phyloP scores from a whole-genome alignment of 2,113 vertebrate genomes.

The Rhinolophus ferrumequinum region DNA sequence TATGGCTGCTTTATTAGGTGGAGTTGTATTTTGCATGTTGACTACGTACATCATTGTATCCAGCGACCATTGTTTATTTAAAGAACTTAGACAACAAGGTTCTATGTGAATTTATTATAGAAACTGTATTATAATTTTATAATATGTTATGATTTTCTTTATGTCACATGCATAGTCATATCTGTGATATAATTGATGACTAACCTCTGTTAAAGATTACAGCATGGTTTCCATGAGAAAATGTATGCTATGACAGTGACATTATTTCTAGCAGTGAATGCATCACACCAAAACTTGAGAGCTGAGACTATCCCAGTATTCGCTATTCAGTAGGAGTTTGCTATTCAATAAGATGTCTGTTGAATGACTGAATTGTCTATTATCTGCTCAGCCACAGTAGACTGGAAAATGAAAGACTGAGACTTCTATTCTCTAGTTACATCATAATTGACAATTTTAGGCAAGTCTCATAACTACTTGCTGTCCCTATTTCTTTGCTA shows the following conservation, averaged over 20 bases:
- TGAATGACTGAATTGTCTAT: not conserved
- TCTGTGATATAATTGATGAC: not conserved
- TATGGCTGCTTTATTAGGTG: not conserved
- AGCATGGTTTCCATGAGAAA: not conserved
- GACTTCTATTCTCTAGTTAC: not conserved
- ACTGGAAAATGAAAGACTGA: constrained; percentile 21
- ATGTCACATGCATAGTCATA: not conserved
- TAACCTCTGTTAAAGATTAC: not conserved
- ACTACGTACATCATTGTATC: not conserved
- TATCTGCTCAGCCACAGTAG: not conserved
- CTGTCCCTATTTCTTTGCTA: constrained; percentile 3
- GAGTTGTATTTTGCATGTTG: not conserved
- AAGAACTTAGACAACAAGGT: constrained; percentile 9
- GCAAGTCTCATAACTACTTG: not conserved
- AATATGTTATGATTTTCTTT: not conserved
- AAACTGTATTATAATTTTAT: not conserved
- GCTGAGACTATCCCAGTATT: not conserved
- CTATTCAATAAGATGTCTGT: not conserved
- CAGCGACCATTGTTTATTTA: not conserved
- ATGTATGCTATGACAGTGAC: not conserved
- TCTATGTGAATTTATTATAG: constrained; percentile 5
- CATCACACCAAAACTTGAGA: not conserved
- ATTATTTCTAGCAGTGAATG: not conserved
- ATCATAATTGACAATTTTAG: constrained; percentile 11
- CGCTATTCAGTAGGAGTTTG: not conserved